phyloP scores from a whole-genome alignment of 2,113 vertebrate species.

The Piliocolobus tephrosceles region DNA sequence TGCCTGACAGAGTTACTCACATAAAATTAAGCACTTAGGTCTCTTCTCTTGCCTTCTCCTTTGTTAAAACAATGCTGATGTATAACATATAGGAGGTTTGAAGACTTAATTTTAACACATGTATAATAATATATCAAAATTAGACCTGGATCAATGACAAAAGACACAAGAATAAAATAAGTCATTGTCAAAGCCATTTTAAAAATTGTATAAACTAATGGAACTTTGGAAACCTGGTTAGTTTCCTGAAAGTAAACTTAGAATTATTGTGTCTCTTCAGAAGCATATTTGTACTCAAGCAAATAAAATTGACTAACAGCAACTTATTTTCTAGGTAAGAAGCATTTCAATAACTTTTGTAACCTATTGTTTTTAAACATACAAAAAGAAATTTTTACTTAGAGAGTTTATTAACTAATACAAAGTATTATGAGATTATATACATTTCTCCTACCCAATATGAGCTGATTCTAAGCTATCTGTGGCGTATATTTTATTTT shows the following conservation, averaged over 20 bases:
- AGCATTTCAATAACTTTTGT: neutral
- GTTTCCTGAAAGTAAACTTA: conserved; percentile 21
- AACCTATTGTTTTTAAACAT: conserved; percentile 22
- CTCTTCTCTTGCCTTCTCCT: neutral
- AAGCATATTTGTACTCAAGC: neutral
- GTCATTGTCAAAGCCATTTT: neutral
- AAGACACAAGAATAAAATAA: conserved; percentile 34
- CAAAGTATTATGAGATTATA: conserved; percentile 1
- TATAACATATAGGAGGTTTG: neutral
- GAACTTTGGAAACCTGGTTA: neutral
- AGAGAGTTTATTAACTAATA: conserved; percentile 27
- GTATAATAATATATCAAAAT: neutral
- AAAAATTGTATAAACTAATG: neutral
- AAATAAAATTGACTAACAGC: neutral
- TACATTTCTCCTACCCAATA: neutral
- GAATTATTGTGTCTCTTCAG: neutral
- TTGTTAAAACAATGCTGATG: conserved; percentile 20
- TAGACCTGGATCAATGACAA: neutral
- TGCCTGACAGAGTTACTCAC: conserved; percentile 54
- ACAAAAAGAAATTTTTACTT: neutral
- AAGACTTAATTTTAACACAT: conserved; percentile 49
- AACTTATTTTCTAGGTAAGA: conserved; percentile 27
- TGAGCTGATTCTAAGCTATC: conserved; percentile 19
- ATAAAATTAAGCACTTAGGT: conserved; percentile 33
- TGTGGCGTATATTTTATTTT: conserved; percentile 17